Evolutionary conservation across 2,113 vertebrate genomes (phyloP).

Genomic region (Phylloscopus trochiloides): DNA sequence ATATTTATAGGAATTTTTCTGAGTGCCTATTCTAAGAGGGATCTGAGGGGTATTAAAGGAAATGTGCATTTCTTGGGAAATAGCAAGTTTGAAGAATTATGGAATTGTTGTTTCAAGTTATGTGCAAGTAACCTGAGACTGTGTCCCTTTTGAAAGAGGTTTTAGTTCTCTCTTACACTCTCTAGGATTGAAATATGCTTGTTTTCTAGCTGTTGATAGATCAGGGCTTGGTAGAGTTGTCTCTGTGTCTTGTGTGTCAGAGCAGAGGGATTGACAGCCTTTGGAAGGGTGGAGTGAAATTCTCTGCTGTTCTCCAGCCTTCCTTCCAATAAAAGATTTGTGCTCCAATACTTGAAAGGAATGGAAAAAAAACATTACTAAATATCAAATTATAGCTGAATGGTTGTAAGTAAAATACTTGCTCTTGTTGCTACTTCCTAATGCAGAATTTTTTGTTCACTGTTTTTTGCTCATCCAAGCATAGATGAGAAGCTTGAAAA

Average conservation of each 20-base stretch:
- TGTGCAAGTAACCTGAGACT: neutral
- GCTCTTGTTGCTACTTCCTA: neutral
- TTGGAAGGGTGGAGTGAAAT: neutral
- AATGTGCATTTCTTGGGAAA: neutral
- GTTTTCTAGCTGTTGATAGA: neutral
- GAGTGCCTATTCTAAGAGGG: neutral
- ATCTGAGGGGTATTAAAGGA: neutral
- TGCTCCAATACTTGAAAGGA: neutral
- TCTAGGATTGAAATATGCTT: neutral
- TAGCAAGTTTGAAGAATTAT: neutral
- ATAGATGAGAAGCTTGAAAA: neutral
- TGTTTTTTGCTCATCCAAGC: neutral
- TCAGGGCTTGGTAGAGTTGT: neutral
- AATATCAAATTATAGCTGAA: neutral
- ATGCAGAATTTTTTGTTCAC: neutral
- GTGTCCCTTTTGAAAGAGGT: neutral
- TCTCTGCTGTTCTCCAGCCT: neutral
- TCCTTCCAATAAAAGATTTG: neutral
- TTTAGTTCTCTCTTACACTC: rapidly evolving
- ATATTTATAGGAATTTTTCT: neutral
- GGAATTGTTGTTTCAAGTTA: neutral
- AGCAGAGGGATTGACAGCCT: neutral
- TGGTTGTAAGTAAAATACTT: neutral
- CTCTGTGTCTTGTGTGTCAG: neutral
- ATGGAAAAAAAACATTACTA: neutral